A percentile compares a stretch with the other conserved stretches of the same genome.
phyloP scores from a whole-genome alignment of 2,797 vertebrate genomes.

The Rachycentron canadum region DNA sequence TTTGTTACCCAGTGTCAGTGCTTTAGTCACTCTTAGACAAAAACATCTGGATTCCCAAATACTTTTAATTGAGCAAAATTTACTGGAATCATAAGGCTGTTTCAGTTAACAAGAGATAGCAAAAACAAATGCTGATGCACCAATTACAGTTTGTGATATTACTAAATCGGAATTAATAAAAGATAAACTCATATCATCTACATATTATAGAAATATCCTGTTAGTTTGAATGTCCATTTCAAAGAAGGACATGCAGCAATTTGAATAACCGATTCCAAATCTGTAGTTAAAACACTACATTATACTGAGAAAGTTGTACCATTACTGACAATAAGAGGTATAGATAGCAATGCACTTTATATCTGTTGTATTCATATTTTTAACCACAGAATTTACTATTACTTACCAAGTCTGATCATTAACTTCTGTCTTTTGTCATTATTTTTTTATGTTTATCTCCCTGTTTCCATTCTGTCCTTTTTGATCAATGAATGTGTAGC shows the following conservation, averaged over 20 bases:
- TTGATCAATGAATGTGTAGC: conserved; percentile 61
- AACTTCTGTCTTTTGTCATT: conserved; percentile 47
- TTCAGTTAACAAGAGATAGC: conserved; percentile 4
- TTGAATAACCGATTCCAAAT: conserved; percentile 27
- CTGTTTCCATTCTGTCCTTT: conserved; percentile 39
- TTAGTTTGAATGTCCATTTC: conserved; percentile 24
- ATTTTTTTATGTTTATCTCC: conserved; percentile 36
- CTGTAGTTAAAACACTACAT: conserved; percentile 38
- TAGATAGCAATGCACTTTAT: conserved; percentile 86
- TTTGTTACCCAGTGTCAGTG: conserved; percentile 34
- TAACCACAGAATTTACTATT: conserved; percentile 44
- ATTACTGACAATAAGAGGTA: conserved; percentile 48
- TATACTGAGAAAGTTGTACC: conserved; percentile 24
- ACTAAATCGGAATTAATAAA: conserved; percentile 8
- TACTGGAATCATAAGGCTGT: conserved; percentile 55
- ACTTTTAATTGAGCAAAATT: conserved; percentile 63
- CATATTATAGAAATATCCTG: background rate
- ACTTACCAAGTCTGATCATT: conserved; percentile 53
- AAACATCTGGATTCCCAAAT: conserved; percentile 77
- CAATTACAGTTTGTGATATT: conserved; percentile 28
- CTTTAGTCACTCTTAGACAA: conserved; percentile 36
- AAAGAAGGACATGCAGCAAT: conserved; percentile 35
- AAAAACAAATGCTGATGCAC: conserved; percentile 19
- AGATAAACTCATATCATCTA: background rate
- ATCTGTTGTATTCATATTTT: conserved; percentile 71